Base-by-base conservation (phyloP, 2,113 vertebrate species). In the Lipophrys pholis region DNA sequence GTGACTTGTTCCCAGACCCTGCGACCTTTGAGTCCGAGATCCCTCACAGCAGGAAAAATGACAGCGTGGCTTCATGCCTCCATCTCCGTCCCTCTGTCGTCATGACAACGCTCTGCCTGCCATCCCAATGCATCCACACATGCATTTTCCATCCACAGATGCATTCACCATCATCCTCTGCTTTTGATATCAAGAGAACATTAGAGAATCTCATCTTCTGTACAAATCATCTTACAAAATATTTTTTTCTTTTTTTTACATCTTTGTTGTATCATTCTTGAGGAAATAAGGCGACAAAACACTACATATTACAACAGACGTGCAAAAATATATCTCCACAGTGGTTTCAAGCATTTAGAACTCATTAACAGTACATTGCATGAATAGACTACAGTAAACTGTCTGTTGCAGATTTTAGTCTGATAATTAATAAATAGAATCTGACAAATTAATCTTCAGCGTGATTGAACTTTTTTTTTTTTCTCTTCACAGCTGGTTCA, bases 181-280 rank as follows among this genome's bases (percentile, higher is more conserved):
- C 21, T 30, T 30, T 30, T 30, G 21, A 30, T 30, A 30, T 30
- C 4, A 30, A 2, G 21, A 30, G 54, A 21, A 30, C 21, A 1
- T 67, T 8, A 50, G 51, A 59, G 41, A 57, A 21, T 52, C 35
- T 80, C 61, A 46, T 78, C 45, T 75, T 55, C 54, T 86, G 74
- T 85, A 86, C 81, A 91, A 79, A 84, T 52, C 73, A 52, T 81
- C 11, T 73, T 81, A 87, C 60, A 90, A 83, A 83, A 79, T 68
- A 40, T 7, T 0, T 3, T 39, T 38, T 43, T 17, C 8, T 15
- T 52, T 1, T 65, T 56, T 69, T 70, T 83, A 84, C 73, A 84
- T 76, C 21, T 68, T 52, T 76, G 17, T 52, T 54, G 8, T 30
- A 76, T 70, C 38, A 45, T 55, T 73, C 67, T 56, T 11, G 41